Conservation (phyloP, 2,888 invertebrate species). For the Harpagoxenus sublaevis region DNA sequence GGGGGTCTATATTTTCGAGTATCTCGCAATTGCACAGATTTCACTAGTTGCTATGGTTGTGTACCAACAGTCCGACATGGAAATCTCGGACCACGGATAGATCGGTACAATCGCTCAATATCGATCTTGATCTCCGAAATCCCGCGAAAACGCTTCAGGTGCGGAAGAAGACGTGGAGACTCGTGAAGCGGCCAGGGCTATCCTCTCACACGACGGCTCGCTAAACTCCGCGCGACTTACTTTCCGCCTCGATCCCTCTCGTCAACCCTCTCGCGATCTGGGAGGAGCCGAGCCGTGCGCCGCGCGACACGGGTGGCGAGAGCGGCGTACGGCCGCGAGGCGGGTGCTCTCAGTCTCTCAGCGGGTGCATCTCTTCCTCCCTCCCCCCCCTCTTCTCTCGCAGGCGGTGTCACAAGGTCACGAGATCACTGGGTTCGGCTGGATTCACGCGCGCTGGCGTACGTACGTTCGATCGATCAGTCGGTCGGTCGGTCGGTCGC, state of each 20-base stretch:
- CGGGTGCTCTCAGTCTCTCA: slow-evolving; percentile 53
- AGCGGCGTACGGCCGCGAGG: slow-evolving; percentile 50
- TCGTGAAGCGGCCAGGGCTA: not conserved
- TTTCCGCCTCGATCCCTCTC: slow-evolving; percentile 41
- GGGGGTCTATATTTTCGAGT: not conserved
- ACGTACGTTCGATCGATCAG: slow-evolving; percentile 50
- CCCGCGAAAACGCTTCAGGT: not conserved
- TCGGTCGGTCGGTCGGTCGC: slow-evolving; percentile 36
- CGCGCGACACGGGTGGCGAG: slow-evolving; percentile 45
- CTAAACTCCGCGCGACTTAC: slow-evolving; percentile 36
- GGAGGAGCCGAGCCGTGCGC: slow-evolving; percentile 47
- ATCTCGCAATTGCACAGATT: not conserved
- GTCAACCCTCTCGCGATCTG: slow-evolving; percentile 49
- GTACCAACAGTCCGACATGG: not conserved
- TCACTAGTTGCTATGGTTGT: not conserved
- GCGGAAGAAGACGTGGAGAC: not conserved
- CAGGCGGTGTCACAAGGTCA: slow-evolving; percentile 74
- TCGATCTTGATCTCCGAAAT: slow-evolving; percentile 13
- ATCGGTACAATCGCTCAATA: not conserved
- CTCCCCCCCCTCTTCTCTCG: slow-evolving; percentile 49
- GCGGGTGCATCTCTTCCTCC: slow-evolving; percentile 52
- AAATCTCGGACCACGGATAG: not conserved
- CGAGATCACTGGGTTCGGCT: slow-evolving; percentile 65
- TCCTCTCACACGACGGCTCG: slow-evolving; percentile 30
- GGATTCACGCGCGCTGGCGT: slow-evolving; percentile 57